Evolutionary conservation across 2,888 invertebrate genomes (phyloP).

Genomic region (Rhimphoctona megacephalus): DNA sequence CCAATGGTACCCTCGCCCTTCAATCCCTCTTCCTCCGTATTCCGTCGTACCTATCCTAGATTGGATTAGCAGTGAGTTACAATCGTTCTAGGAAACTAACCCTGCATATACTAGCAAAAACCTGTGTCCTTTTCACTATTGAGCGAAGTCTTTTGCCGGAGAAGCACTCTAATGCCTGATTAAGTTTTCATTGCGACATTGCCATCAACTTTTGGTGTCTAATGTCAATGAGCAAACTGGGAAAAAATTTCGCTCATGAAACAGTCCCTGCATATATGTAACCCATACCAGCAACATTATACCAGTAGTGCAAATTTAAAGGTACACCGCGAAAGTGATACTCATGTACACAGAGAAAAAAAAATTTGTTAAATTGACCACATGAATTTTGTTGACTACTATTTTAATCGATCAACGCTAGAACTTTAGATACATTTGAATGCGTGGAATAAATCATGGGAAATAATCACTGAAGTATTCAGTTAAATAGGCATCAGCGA

Average conservation of each 20-base stretch:
- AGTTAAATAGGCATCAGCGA: not conserved
- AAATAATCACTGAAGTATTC: not conserved
- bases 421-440: not conserved
- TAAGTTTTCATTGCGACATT: slow-evolving; percentile 27
- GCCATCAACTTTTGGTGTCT: slow-evolving; percentile 3
- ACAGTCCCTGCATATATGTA: not conserved
- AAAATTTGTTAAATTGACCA: not conserved
- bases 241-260: not conserved
- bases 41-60: slow-evolving; percentile 69
- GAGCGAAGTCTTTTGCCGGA: slow-evolving; percentile 11
- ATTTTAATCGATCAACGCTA: not conserved
- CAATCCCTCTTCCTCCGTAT: slow-evolving; percentile 18
- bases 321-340: not conserved
- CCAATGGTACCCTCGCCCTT: slow-evolving; percentile 41
- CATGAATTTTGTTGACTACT: not conserved
- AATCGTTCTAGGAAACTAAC: slow-evolving; percentile 66
- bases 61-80: slow-evolving; percentile 81
- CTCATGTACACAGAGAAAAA: not conserved
- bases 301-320: not conserved
- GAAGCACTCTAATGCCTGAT: slow-evolving; percentile 43
- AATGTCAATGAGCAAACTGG: not conserved
- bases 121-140: not conserved
- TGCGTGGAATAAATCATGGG: not conserved
- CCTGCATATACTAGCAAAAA: not conserved
- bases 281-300: not conserved